Conservation (phyloP, 2,888 invertebrate species). For the Pandemis cinnamomeana region DNA sequence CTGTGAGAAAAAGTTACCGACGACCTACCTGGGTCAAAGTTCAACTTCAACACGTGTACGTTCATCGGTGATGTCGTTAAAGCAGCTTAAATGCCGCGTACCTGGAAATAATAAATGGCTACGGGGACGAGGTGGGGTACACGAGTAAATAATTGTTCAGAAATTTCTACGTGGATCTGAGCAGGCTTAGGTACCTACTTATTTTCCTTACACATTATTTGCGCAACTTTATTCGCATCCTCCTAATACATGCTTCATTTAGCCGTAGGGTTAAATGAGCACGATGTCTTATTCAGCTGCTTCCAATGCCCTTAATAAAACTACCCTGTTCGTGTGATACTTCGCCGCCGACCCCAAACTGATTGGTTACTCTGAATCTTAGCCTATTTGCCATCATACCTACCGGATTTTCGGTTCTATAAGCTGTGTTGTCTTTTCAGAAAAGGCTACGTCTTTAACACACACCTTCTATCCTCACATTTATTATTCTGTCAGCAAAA, state of each 20-base stretch:
- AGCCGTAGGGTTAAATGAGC: constrained; percentile 1
- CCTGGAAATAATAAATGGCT: background rate
- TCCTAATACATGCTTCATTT: constrained; percentile 2
- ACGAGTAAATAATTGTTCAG: background rate
- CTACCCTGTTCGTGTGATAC: background rate
- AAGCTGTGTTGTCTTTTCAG: background rate
- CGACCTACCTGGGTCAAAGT: background rate
- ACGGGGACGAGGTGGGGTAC: background rate
- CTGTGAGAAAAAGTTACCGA: background rate
- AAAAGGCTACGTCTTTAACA: background rate
- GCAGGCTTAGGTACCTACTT: background rate
- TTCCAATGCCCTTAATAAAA: constrained; percentile 21
- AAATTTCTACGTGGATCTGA: background rate
- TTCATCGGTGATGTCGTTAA: background rate
- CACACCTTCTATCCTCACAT: background rate
- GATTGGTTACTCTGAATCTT: constrained; percentile 1
- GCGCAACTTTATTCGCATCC: background rate
- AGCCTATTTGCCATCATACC: background rate
- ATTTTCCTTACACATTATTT: constrained; percentile 3
- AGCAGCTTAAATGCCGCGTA: background rate
- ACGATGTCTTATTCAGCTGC: constrained; percentile 17
- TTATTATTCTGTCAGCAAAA: background rate
- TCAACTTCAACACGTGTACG: constrained; percentile 3
- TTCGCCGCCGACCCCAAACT: constrained; percentile 13
- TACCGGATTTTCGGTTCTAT: background rate